A percentile compares a stretch with the other conserved stretches of the same genome.
phyloP scores from a whole-genome alignment of 2,888 invertebrate species.

The Agrenia bidenticulata region DNA sequence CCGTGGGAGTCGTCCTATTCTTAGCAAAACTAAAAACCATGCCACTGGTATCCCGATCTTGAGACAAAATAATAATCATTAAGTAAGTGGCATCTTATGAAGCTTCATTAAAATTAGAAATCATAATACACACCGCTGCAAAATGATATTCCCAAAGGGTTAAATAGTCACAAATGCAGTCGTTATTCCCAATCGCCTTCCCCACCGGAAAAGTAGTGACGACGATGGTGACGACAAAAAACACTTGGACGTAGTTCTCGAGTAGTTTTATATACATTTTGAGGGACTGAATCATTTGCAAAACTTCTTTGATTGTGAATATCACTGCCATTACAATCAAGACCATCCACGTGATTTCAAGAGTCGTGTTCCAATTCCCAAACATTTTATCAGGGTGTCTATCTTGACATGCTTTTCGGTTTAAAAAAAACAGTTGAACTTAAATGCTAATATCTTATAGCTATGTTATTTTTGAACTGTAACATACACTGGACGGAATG shows the following conservation, averaged over 20 bases:
- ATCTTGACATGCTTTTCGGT: no score
- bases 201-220: not conserved
- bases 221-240: constrained; percentile 69
- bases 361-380: no score
- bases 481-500: no score
- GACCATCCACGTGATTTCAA: constrained; percentile 25
- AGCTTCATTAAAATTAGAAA: not conserved
- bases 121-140: not conserved
- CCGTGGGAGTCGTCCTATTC: constrained; percentile 80
- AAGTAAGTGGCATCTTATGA: not conserved
- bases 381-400: no score
- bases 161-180: not conserved
- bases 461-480: no score
- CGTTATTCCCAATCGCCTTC: constrained; percentile 45
- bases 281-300: constrained; percentile 73
- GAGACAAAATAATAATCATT: not conserved
- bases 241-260: constrained; percentile 83
- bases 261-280: constrained; percentile 73
- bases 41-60: constrained; percentile 69
- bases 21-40: constrained; percentile 84
- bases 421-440: no score
- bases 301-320: constrained; percentile 66
- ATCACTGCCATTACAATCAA: constrained; percentile 30
- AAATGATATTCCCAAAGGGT: constrained; percentile 7
- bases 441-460: no score